phyloP scores from a whole-genome alignment of 2,888 invertebrate species.

The Rotaria socialis region DNA sequence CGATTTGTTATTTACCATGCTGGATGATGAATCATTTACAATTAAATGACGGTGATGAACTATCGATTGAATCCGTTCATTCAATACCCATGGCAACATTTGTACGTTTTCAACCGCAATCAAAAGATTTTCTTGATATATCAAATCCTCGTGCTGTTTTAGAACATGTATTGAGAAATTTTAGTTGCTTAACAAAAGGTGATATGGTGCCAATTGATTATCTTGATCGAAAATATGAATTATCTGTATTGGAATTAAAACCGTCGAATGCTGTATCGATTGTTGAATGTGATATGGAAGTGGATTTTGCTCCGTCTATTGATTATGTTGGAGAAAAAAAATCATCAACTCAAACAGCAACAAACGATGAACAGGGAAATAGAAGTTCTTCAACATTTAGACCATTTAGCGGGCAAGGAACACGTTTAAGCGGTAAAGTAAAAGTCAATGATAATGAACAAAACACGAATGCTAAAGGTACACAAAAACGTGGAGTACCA shows the following conservation, averaged over 20 bases:
- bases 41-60: slow-evolving; percentile 40
- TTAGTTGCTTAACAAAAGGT: slow-evolving; percentile 91
- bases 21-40: slow-evolving; percentile 46
- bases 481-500: slow-evolving; percentile 34
- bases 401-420: not conserved
- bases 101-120: slow-evolving; percentile 45
- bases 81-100: slow-evolving; percentile 59
- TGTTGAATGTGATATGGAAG: slow-evolving; percentile 99
- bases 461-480: not conserved
- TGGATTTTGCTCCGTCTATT: slow-evolving; percentile 92
- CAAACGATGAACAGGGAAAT: not conserved
- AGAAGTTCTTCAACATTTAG: not conserved
- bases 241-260: slow-evolving; percentile 88
- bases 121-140: slow-evolving; percentile 45
- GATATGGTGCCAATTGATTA: slow-evolving; percentile 95
- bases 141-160: slow-evolving; percentile 56
- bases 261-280: slow-evolving; percentile 92
- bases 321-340: slow-evolving; percentile 81
- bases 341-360: not conserved
- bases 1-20: slow-evolving; percentile 39
- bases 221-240: slow-evolving; percentile 81
- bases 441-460: not conserved
- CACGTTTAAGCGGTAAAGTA: not conserved
- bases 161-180: slow-evolving; percentile 85
- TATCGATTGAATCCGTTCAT: slow-evolving; percentile 44